Evolutionary conservation across 2,888 invertebrate genomes (phyloP).

Genomic region (Drosophila meridionalis): DNA sequence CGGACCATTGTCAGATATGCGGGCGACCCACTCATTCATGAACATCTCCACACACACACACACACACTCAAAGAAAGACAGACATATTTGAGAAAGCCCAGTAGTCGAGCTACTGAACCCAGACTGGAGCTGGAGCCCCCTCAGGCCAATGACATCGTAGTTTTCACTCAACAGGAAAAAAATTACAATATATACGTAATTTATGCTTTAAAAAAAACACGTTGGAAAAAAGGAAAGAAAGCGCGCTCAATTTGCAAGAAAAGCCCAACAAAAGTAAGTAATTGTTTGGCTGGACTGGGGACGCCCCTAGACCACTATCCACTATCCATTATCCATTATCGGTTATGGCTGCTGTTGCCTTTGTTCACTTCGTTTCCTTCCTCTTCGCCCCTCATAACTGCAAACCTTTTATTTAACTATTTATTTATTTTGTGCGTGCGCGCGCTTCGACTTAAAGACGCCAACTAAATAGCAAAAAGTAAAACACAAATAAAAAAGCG

Average conservation of each 20-base stretch:
- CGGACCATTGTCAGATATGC: constrained; percentile 37
- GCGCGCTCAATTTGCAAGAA: constrained; percentile 66
- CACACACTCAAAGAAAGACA: background rate
- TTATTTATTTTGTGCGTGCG: constrained; percentile 61
- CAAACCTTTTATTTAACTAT: constrained; percentile 45
- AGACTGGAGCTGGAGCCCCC: constrained; percentile 13
- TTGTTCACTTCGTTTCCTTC: constrained; percentile 30
- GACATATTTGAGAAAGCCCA: constrained; percentile 35
- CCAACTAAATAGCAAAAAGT: constrained; percentile 40
- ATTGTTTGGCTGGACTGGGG: constrained; percentile 59
- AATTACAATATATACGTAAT: constrained; percentile 20
- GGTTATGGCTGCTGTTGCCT: constrained; percentile 39
- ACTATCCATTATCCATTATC: constrained; percentile 66
- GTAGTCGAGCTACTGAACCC: constrained; percentile 36
- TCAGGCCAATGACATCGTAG: constrained; percentile 57
- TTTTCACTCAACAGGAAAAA: constrained; percentile 57
- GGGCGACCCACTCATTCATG: constrained; percentile 48
- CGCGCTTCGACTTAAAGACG: constrained; percentile 44
- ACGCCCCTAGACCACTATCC: constrained; percentile 45
- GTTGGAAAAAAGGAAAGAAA: constrained; percentile 59
- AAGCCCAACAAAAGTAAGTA: constrained; percentile 60
- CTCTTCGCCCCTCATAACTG: constrained; percentile 51
- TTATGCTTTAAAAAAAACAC: constrained; percentile 12
- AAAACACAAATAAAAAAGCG: constrained; percentile 24
- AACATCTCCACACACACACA: constrained; percentile 2